Conservation (phyloP, 2,113 vertebrate species). For the Cygnus atratus region DNA sequence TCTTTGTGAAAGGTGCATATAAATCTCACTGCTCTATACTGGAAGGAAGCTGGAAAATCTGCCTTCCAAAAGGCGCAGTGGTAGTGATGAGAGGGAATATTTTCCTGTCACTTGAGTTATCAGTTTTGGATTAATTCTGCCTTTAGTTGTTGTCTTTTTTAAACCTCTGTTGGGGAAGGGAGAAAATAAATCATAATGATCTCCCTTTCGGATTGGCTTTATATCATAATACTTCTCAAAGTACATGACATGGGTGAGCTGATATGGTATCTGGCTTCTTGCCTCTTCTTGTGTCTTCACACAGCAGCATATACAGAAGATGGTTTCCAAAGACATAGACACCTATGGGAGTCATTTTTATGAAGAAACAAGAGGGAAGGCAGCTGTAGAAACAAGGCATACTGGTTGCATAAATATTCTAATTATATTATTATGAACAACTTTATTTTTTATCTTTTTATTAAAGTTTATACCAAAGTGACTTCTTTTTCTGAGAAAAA, state of each 20-base stretch:
- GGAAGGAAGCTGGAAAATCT: background rate
- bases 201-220: background rate
- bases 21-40: background rate
- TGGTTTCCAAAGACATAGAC: background rate
- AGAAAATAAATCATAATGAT: background rate
- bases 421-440: background rate
- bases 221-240: background rate
- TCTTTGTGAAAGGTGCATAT: background rate
- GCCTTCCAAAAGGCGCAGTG: background rate
- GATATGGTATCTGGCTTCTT: background rate
- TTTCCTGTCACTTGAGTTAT: background rate
- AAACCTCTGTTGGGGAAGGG: background rate
- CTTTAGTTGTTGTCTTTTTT: background rate
- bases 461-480: background rate
- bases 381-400: background rate
- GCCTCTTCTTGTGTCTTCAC: background rate
- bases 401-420: accelerated
- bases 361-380: background rate
- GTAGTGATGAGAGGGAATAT: background rate
- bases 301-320: background rate
- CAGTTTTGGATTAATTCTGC: background rate
- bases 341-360: background rate
- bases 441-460: background rate
- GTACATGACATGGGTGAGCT: background rate
- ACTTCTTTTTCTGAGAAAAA: background rate